Evolutionary conservation across 2,888 invertebrate genomes (phyloP), one percentile per base, ranked within the genome.

Genomic region (Allygus modestus): DNA sequence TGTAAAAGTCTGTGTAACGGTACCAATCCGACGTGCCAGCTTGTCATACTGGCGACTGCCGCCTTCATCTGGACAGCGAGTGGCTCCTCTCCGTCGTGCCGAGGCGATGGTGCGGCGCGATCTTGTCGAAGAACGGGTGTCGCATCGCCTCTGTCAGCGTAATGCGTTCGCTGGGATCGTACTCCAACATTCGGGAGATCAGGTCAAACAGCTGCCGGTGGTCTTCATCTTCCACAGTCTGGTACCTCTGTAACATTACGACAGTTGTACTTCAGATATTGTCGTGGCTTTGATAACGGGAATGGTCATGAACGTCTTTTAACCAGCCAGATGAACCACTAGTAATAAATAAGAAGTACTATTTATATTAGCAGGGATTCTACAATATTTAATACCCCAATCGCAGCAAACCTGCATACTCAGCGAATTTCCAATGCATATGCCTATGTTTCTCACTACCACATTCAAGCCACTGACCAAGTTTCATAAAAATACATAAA

Each of bases 131-230:
- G 93, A 98, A 99, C 83, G 97, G 96, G 92, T 99, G 99, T 82
- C 94, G 92, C 89, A 99, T 92, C 20, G 98, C 97, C 89, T 99
- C 98, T 85, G 93, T 93, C 88, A 99, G 92, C 88, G 96, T 95
- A 89, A 99, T 95, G 86, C 99, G 93, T 89, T 97, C 96, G 86
- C 95, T 92, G 37, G 99, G 99, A 90, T 99, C 98, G 91, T 99
- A 99, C 89, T 98, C 98, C 90, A 99, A 92, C 99, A 99, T 99
- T 91, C 95, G 94, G 89, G 96, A 94, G 88, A 99, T 95, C 90
- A 99, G 93, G 90, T 99, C 98, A 91, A 99, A 99, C 89, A 99
- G 92, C 90, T 97, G 95, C 87, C 96, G 94, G 91, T 99, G 97
- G 89, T 99, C 99, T 88, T 96, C 95, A 88, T 96, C 96, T 88